Evolutionary conservation across 2,888 invertebrate species (phyloP).

Genomic region (Tetragonula carbonaria): DNA sequence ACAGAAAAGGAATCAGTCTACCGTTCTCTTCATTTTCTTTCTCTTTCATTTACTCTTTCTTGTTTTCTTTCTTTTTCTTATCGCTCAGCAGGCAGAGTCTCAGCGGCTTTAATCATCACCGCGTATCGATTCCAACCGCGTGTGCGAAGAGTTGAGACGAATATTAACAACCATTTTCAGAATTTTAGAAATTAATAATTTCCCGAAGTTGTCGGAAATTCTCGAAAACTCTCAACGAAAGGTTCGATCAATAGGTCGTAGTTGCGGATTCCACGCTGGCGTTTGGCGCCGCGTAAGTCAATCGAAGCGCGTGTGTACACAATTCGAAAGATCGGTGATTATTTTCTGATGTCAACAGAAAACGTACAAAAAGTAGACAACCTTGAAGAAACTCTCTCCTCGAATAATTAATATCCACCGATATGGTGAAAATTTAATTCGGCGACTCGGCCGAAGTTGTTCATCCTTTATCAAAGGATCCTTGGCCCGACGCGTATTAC

Average conservation of each 20-base stretch:
- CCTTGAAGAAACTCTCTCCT: neutral
- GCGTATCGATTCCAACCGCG: neutral
- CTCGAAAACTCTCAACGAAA: too few species aligned
- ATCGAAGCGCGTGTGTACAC: too few species aligned
- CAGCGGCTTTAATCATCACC: slow-evolving; percentile 31
- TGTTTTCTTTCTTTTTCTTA: neutral
- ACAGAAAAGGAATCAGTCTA: slow-evolving; percentile 38
- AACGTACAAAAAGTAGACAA: neutral
- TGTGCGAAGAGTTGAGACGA: too few species aligned
- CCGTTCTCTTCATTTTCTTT: neutral
- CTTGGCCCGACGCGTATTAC: neutral
- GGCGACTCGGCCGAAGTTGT: neutral
- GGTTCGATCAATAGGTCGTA: too few species aligned
- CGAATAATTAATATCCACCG: neutral
- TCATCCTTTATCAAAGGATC: neutral
- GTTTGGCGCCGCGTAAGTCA: too few species aligned
- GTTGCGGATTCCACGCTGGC: too few species aligned
- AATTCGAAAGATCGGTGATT: neutral
- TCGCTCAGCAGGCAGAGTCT: too few species aligned
- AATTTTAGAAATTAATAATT: too few species aligned
- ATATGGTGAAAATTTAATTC: neutral
- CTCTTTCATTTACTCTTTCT: too few species aligned
- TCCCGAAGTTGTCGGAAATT: too few species aligned
- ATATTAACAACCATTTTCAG: too few species aligned
- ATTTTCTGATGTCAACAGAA: neutral